Conservation (phyloP, 2,888 invertebrate genomes). For the Athalia rosae region DNA sequence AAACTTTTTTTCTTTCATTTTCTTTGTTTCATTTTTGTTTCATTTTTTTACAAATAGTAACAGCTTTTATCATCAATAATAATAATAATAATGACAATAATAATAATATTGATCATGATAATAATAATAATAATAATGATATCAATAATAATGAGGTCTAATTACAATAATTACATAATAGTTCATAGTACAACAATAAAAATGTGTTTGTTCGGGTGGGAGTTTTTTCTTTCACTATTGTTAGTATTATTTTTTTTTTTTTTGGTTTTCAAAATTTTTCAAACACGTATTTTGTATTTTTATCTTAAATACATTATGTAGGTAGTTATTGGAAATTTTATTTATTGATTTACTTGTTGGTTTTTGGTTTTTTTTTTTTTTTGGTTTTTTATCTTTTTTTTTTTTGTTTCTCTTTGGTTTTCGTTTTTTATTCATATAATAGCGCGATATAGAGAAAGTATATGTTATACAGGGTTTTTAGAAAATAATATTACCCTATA, state of each 20-base stretch:
- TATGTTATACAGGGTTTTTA: conserved; percentile 42
- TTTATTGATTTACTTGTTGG: not conserved
- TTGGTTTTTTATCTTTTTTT: too few relatives aligned
- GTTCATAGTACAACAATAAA: conserved; percentile 72
- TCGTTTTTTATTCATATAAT: conserved; percentile 47
- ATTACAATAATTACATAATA: conserved; percentile 73
- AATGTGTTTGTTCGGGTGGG: conserved; percentile 49
- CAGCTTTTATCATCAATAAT: conserved; percentile 72
- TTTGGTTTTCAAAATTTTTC: too few relatives aligned
- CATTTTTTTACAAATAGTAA: conserved; percentile 69
- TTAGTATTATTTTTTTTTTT: conserved; percentile 38
- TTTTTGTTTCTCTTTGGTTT: conserved; percentile 41
- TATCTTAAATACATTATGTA: too few relatives aligned
- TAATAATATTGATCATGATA: conserved; percentile 66
- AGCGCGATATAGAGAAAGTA: conserved; percentile 60
- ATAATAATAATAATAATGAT: conserved; percentile 63
- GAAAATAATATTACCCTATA: not conserved
- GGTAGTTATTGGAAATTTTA: too few relatives aligned
- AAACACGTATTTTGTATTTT: too few relatives aligned
- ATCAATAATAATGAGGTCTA: conserved; percentile 71
- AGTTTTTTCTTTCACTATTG: conserved; percentile 40
- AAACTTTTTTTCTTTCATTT: not conserved
- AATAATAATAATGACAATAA: conserved; percentile 64
- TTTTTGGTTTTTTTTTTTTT: too few relatives aligned
- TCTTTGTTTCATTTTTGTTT: conserved; percentile 4